Percentiles rank a stretch among this genome's conserved stretches.
phyloP scores from a whole-genome alignment of 2,113 vertebrate genomes.

The Dromaius novaehollandiae region DNA sequence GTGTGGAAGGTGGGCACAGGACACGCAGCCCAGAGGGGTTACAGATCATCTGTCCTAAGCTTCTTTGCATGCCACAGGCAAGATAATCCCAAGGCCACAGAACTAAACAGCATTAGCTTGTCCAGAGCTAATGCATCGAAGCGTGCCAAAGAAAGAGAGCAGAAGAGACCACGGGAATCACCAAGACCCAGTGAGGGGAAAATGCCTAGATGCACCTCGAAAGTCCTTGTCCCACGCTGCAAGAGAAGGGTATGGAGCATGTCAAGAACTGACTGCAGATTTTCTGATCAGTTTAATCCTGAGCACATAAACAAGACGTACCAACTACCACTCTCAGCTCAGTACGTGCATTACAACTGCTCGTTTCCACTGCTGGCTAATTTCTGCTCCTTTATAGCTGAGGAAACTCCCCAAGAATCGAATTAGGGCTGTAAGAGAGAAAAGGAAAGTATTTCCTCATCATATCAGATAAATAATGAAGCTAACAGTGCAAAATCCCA shows the following conservation, averaged over 20 bases:
- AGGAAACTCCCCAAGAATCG: neutral
- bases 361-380: neutral
- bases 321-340: neutral
- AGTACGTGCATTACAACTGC: neutral
- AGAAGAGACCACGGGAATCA: neutral
- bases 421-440: neutral
- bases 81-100: neutral
- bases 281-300: neutral
- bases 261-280: neutral
- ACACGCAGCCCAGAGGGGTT: neutral
- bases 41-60: slow-evolving; percentile 30
- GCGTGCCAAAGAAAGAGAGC: neutral
- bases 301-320: neutral
- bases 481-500: neutral
- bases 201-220: neutral
- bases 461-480: neutral
- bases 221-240: neutral
- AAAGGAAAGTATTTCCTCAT: neutral
- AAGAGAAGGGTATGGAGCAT: neutral
- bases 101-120: neutral
- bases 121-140: neutral
- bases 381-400: neutral
- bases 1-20: neutral
- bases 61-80: neutral
- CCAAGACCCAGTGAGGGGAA: neutral